These are phyloP conservation scores for Triplophysa bombifrons DNA, from an alignment of 2,797 vertebrate genomes.

Conservation along the genomic window DNA sequence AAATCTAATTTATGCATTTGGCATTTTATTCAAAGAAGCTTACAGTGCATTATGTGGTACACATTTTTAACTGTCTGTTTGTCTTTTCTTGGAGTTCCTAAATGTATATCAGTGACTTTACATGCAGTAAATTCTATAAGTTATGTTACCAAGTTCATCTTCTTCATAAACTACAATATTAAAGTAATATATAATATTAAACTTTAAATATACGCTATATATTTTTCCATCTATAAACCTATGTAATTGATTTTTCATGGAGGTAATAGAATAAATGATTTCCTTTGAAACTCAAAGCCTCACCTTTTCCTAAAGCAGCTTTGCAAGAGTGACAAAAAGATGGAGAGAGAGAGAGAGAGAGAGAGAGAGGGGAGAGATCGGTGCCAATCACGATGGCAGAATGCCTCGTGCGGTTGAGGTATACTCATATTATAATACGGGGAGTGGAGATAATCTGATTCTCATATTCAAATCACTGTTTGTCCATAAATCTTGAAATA, in stretches of 20 bases:
- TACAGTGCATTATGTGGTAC: no score
- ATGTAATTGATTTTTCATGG: conserved; percentile 9
- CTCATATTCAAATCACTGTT: conserved; percentile 59
- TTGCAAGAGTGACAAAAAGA: conserved; percentile 27
- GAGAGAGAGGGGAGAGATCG: not conserved
- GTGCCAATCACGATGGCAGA: conserved; percentile 32
- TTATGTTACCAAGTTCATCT: not conserved
- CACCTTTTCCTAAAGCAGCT: conserved; percentile 27
- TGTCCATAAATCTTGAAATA: conserved; percentile 63
- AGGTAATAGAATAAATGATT: conserved; percentile 26
- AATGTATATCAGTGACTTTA: not conserved
- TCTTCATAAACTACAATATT: no score
- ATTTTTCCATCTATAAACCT: conserved; percentile 8
- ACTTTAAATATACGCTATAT: not conserved
- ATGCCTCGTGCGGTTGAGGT: conserved; percentile 13
- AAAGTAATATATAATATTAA: not conserved
- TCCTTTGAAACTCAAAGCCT: conserved; percentile 22
- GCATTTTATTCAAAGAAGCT: no score
- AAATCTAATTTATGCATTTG: no score
- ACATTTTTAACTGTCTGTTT: no score
- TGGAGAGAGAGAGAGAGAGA: not conserved
- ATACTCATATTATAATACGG: conserved; percentile 38
- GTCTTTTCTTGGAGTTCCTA: no score
- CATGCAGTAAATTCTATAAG: not conserved
- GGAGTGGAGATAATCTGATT: conserved; percentile 53